phyloP scores from a whole-genome alignment of 2,797 vertebrate species.

The Aeoliscus strigatus region DNA sequence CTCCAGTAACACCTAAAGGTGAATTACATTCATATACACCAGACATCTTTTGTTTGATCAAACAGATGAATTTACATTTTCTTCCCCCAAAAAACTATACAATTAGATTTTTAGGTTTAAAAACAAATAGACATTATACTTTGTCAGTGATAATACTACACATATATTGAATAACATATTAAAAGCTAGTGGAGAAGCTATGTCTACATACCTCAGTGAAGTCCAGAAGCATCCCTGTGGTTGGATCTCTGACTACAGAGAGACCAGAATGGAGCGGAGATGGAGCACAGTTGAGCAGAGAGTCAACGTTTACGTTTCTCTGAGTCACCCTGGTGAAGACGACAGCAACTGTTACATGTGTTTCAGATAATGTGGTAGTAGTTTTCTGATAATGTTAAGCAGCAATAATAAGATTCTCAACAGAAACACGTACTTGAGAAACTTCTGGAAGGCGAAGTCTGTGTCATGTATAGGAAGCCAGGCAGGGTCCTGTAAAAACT shows the following conservation, averaged over 20 bases:
- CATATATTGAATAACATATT: too few relatives aligned
- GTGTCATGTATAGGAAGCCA: conserved; percentile 86
- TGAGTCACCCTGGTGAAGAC: conserved; percentile 67
- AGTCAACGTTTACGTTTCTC: conserved; percentile 66
- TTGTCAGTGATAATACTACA: too few relatives aligned
- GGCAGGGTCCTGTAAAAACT: conserved; percentile 79
- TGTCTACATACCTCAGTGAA: conserved; percentile 80
- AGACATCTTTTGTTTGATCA: neutral
- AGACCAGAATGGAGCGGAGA: conserved; percentile 81
- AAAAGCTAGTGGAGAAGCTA: too few relatives aligned
- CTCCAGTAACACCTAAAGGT: conserved; percentile 70
- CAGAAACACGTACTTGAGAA: conserved; percentile 71
- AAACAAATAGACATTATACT: too few relatives aligned
- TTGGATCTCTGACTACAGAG: conserved; percentile 85
- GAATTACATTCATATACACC: neutral
- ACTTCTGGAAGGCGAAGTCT: conserved; percentile 82
- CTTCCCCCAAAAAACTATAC: too few relatives aligned
- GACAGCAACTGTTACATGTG: too few relatives aligned
- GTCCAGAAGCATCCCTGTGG: conserved; percentile 85
- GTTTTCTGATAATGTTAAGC: neutral
- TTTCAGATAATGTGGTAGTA: too few relatives aligned
- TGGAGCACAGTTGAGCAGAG: conserved; percentile 69
- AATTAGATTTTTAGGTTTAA: too few relatives aligned
- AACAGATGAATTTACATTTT: too few relatives aligned
- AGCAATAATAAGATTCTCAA: neutral